Percentiles rank a stretch among this genome's conserved stretches.
These are phyloP conservation scores for Lepidocyrtoides sp. DNA, from an alignment of 2,888 invertebrate genomes.

Conservation along the genomic window DNA sequence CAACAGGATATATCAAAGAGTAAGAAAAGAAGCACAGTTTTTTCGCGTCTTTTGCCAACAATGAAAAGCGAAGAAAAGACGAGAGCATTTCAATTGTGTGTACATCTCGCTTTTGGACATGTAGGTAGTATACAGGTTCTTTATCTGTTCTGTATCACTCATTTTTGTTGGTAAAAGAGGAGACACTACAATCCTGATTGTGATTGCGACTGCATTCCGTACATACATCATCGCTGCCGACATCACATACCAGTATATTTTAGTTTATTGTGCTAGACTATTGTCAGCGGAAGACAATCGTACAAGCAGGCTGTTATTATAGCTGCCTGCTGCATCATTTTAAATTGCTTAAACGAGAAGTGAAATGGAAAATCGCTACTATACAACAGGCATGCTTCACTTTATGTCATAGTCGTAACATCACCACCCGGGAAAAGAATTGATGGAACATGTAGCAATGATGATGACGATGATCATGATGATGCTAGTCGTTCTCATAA, in stretches of 20 bases:
- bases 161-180: neutral
- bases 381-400: neutral
- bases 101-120: neutral
- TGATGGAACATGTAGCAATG: constrained; percentile 10
- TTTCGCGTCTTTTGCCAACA: neutral
- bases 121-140: neutral
- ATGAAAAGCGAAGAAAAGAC: neutral
- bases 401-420: neutral
- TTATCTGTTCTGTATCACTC: constrained; percentile 32
- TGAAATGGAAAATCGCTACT: constrained; percentile 64
- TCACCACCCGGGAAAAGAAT: constrained; percentile 14
- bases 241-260: constrained; percentile 5
- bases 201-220: constrained; percentile 17
- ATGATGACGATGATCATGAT: neutral
- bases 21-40: constrained; percentile 15
- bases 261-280: neutral
- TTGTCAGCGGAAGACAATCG: neutral
- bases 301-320: too few species aligned
- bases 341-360: constrained; percentile 58
- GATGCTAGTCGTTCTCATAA: neutral
- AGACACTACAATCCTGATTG: constrained; percentile 30
- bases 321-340: constrained; percentile 47
- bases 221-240: constrained; percentile 1
- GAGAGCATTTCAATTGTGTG: constrained; percentile 10
- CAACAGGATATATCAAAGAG: constrained; percentile 42